These are phyloP conservation scores for Phyto melanocephala DNA, from an alignment of 2,888 invertebrate genomes.

Conservation along the genomic window DNA sequence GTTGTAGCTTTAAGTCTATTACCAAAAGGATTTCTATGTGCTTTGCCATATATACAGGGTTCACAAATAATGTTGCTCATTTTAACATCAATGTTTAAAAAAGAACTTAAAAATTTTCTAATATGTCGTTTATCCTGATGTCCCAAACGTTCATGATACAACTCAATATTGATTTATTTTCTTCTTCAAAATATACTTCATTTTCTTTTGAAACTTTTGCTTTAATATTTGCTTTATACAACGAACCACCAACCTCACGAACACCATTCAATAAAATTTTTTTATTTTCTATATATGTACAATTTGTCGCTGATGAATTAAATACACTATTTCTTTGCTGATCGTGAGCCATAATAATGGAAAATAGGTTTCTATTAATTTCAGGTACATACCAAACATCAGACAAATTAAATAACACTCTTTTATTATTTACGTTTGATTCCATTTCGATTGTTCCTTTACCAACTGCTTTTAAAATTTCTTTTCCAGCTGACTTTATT, in stretches of 20 bases:
- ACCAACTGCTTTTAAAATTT: neutral
- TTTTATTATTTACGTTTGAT: no score
- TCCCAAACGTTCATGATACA: neutral
- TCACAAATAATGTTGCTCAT: neutral
- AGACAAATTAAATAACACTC: no score
- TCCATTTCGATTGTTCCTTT: neutral
- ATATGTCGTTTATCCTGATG: neutral
- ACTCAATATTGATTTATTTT: neutral
- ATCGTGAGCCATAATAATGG: no score
- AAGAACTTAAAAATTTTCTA: neutral
- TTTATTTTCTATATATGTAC: neutral
- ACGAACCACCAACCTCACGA: neutral
- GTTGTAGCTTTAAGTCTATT: slow-evolving; percentile 15
- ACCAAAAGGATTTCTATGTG: slow-evolving; percentile 28
- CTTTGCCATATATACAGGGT: neutral
- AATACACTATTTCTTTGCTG: neutral
- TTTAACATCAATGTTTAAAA: neutral
- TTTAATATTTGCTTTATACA: neutral
- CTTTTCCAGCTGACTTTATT: neutral
- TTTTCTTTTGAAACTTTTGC: neutral
- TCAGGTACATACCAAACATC: no score
- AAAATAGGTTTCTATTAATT: no score
- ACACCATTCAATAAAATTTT: neutral
- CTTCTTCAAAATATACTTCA: neutral
- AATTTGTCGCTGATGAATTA: neutral